Base-by-base conservation (phyloP, 2,797 vertebrate species). In the Ceyx erithaca region DNA sequence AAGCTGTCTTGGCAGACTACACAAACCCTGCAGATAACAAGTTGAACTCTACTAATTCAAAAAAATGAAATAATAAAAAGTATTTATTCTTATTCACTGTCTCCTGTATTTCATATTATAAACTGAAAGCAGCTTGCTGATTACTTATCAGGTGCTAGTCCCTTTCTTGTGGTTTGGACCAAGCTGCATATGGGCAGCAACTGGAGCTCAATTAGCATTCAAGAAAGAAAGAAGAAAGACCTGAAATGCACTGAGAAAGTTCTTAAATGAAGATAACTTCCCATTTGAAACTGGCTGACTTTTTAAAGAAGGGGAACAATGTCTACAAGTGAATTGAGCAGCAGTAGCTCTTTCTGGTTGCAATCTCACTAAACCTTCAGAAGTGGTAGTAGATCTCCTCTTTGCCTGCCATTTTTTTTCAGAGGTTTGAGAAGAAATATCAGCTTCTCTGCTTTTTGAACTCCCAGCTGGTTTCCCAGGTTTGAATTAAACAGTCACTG, bases 401-500 rank as follows among this genome's bases (percentile, higher is more conserved):
- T 79, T 93, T 28, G 22, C 68, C 37, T 90, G 64, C 49, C 20
- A 22, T 21, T 25, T 71, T 90, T 66, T 93, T 59, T 76, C 30
- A 84, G 81, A 84, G 7, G 7, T 73, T 67, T 81, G 57, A 84
- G 67, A 13, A 87, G 51, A 20, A 81, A 49, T 76, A 73, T 25
- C 40, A 77, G 13, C 12, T 22, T 64, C 41, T 81, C 33, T 71
- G 49, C 23, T 71, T 82, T 91, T 85, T 71, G 57, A 68, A 1
- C 15, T 94, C 45, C 49, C 61, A 82, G 26, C 18, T 95, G 57
- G 25, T 80, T 95, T 94, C 68, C 61, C 75, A 70, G 68, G 52
- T 77, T 89, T 90, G 90, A 92, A 80, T 92, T 86, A 90, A 83
- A 72, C 54, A 87, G 33, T 55, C 76, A 71, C 46, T 14, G 54